A percentile compares a stretch with the other conserved stretches of the same genome.
Conservation (phyloP, 2,888 invertebrate species). For the Criorhina ranunculi region DNA sequence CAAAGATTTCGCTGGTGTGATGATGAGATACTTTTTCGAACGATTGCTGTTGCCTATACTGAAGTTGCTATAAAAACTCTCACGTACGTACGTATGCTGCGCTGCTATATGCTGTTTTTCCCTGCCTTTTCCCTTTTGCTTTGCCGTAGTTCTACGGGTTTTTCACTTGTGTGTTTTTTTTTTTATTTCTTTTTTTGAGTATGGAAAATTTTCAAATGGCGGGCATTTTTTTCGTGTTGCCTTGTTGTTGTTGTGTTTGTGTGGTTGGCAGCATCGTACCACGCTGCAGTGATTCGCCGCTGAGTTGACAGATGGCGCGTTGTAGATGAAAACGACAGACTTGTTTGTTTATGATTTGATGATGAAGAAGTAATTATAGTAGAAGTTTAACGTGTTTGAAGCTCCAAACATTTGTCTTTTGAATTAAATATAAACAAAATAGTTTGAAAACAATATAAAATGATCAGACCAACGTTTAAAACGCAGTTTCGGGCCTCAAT, state of each 20-base stretch:
- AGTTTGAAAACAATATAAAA: no score
- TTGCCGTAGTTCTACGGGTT: slow-evolving; percentile 35
- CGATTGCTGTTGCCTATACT: slow-evolving; percentile 69
- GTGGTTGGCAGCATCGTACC: slow-evolving; percentile 65
- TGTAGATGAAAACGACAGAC: no score
- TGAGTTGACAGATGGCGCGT: slow-evolving; percentile 52
- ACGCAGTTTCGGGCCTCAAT: no score
- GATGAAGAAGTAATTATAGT: not conserved
- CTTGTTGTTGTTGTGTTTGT: slow-evolving; percentile 28
- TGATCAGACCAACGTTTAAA: no score
- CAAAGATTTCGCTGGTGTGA: slow-evolving; percentile 50
- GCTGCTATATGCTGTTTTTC: slow-evolving; percentile 17
- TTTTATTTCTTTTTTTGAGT: no score
- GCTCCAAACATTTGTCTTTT: no score
- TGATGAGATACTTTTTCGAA: slow-evolving; percentile 69
- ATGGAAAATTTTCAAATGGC: slow-evolving; percentile 78
- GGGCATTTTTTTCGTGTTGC: slow-evolving; percentile 72
- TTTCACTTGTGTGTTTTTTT: slow-evolving; percentile 60
- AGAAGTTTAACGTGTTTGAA: no score
- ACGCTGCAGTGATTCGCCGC: slow-evolving; percentile 11
- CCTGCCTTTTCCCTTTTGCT: slow-evolving; percentile 17
- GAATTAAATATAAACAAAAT: no score
- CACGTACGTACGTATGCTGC: slow-evolving; percentile 63
- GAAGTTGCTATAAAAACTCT: slow-evolving; percentile 71
- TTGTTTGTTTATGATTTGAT: slow-evolving; percentile 11